phyloP scores from a whole-genome alignment of 2,797 vertebrate genomes.

The Lates japonicus region DNA sequence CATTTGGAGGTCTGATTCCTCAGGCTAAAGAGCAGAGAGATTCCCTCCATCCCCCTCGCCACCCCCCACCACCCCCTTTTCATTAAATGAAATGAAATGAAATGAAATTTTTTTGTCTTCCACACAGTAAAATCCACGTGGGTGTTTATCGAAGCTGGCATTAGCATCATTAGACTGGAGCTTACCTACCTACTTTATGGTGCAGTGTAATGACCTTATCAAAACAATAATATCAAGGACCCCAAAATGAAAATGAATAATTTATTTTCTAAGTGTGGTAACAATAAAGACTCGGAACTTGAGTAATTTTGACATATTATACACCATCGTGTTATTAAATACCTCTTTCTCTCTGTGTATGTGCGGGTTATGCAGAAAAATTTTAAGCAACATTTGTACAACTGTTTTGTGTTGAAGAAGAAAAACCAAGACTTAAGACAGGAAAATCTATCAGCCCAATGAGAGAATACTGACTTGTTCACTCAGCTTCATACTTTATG shows the following conservation, averaged over 20 bases:
- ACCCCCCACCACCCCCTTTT: not conserved
- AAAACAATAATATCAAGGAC: not conserved
- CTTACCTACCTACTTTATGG: not conserved
- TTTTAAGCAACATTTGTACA: not conserved
- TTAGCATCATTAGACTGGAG: not conserved
- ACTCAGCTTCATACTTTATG: not conserved
- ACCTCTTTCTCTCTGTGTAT: not conserved
- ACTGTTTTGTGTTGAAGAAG: not conserved
- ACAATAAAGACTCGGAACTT: not conserved
- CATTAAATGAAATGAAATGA: no score
- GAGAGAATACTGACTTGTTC: not conserved
- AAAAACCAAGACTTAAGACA: not conserved
- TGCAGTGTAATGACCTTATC: not conserved
- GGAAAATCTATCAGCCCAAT: not conserved
- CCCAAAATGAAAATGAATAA: not conserved
- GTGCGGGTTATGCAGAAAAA: no score
- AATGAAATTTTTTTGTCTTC: no score
- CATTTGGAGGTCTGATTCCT: conserved; percentile 8
- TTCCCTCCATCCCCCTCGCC: no score
- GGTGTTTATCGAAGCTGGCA: not conserved
- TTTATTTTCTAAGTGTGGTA: not conserved
- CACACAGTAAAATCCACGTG: no score
- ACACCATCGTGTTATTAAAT: not conserved
- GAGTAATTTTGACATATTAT: not conserved
- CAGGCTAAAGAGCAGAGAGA: not conserved